Evolutionary conservation across 2,797 vertebrate species (phyloP).

Genomic region (Coluber constrictor): DNA sequence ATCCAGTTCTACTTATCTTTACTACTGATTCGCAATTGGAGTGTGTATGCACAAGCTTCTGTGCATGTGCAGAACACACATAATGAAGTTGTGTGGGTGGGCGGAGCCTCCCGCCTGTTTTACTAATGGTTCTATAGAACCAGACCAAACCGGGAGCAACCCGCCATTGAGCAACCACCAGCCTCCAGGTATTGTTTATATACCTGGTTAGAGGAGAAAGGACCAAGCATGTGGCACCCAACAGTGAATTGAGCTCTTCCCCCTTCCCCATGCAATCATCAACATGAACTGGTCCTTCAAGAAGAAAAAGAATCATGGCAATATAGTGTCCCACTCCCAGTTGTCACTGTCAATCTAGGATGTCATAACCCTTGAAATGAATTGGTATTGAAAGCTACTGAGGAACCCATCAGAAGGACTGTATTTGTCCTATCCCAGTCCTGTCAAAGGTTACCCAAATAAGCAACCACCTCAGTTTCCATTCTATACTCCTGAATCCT

Average conservation of each 20-base stretch:
- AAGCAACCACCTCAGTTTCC: neutral
- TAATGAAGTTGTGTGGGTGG: no score
- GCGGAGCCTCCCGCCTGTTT: no score
- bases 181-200: neutral
- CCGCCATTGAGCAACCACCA: neutral
- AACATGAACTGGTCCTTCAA: neutral
- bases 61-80: no score
- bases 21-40: no score
- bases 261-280: neutral
- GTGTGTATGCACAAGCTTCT: no score
- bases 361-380: neutral
- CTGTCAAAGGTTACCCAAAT: neutral
- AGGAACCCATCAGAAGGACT: neutral
- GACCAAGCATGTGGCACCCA: neutral
- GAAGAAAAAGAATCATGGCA: neutral
- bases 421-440: neutral
- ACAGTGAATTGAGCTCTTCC: neutral
- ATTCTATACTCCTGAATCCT: neutral
- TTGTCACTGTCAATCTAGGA: neutral
- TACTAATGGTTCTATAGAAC: no score
- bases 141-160: no score
- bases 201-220: neutral
- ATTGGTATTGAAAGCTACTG: neutral
- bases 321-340: neutral
- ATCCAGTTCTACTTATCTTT: neutral